These are phyloP conservation scores for Regulus satrapa DNA, from an alignment of 2,113 vertebrate genomes.

Conservation along the genomic window DNA sequence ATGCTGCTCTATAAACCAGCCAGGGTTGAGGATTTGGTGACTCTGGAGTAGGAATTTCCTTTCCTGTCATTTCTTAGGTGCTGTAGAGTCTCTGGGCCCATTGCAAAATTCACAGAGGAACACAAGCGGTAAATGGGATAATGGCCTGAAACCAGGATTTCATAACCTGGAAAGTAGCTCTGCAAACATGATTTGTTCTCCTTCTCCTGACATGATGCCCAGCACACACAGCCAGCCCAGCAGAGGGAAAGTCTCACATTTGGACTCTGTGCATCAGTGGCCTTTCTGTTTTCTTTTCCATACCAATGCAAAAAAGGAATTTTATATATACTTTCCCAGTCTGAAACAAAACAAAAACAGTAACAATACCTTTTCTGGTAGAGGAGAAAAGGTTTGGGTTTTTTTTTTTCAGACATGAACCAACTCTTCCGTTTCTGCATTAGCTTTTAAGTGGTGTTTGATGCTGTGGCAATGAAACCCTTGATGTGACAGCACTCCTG, in stretches of 20 bases:
- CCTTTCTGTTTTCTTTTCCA: background rate
- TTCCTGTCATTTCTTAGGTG: background rate
- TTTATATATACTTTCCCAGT: background rate
- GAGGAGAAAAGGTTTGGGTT: too few relatives aligned
- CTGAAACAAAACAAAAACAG: background rate
- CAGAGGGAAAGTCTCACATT: background rate
- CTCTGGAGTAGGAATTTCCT: background rate
- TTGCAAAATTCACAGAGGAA: background rate
- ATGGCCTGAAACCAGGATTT: background rate
- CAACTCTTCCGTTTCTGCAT: background rate
- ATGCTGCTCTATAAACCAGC: background rate
- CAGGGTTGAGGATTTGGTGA: background rate
- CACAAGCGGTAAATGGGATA: background rate
- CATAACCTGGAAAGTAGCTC: background rate
- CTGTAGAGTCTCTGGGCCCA: background rate
- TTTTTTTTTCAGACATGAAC: background rate
- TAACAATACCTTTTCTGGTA: background rate
- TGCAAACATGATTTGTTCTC: background rate
- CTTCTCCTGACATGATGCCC: background rate
- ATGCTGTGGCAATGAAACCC: background rate
- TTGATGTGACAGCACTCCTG: background rate
- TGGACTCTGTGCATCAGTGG: background rate
- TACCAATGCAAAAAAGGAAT: background rate
- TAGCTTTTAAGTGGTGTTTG: background rate
- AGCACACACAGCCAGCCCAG: background rate